Conservation (phyloP, 2,888 invertebrate species). For the Dorcus parallelipipedus region DNA sequence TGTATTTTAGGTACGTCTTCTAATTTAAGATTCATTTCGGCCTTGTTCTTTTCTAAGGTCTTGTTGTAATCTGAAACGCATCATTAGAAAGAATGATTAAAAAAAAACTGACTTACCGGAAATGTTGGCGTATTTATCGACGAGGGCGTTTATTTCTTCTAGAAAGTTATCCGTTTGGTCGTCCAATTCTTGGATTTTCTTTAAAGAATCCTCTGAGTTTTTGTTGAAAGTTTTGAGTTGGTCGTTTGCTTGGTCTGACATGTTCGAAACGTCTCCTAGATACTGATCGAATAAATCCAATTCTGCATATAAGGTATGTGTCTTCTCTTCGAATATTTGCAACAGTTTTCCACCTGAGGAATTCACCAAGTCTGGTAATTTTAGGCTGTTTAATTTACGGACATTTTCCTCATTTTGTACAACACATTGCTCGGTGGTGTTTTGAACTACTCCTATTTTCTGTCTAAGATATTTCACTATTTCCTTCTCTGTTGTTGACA, state of each 20-base stretch:
- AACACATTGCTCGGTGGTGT: no score
- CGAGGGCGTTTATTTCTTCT: background rate
- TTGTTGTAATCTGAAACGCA: slow-evolving; percentile 64
- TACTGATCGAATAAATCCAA: no score
- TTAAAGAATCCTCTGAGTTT: background rate
- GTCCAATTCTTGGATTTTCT: background rate
- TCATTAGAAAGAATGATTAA: background rate
- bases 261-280: no score
- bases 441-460: no score
- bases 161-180: background rate
- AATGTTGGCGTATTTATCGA: background rate
- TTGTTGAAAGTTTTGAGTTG: background rate
- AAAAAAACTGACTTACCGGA: background rate
- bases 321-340: no score
- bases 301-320: no score
- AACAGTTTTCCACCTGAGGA: no score
- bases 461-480: background rate
- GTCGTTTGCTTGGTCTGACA: no score
- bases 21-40: background rate
- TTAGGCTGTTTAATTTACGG: no score
- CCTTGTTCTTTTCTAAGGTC: slow-evolving; percentile 46
- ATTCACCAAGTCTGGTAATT: no score
- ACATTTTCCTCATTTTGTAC: no score
- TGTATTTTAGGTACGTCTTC: slow-evolving; percentile 6
- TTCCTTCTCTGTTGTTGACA: background rate